Evolutionary conservation across 2,888 invertebrate species (phyloP), one percentile per base, ranked within the genome.

Genomic region (Chrysodeixis includens): DNA sequence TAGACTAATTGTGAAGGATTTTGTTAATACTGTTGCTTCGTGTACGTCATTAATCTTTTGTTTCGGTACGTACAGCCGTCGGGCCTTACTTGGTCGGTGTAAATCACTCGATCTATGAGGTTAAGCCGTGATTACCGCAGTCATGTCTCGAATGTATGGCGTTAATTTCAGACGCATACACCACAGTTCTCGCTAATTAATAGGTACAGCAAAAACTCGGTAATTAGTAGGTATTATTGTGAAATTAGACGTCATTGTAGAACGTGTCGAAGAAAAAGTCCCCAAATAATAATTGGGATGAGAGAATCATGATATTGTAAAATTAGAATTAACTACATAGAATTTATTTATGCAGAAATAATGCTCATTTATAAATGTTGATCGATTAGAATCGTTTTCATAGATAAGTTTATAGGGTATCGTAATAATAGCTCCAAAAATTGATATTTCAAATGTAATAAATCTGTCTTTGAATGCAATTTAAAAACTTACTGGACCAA

Each of bases 11-110:
- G n/a, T 40, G 5, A 0, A n/a, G 40, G 14, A 40, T 40, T 40
- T n/a, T 40, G n/a, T 40, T 40, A n/a, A 40, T 40, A 40, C 40
- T 6, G n/a, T 40, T 40, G 40, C 40, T 40, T n/a, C n/a, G 14
- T 4, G n/a, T 40, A 40, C 40, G 40, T 40, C 40, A 40, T 40
- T 40, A 40, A 40, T 40, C 40, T 40, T 40, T 40, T 40, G 40
- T 40, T 40, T 40, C 40, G n/a, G 40, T n/a, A 40, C 40, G n/a
- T 40, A n/a, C 40, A 40, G 40, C 40, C n/a, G 40, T 40, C 40
- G 40, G n/a, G 40, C n/a, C 40, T 40, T 40, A 40, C n/a, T n/a
- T 40, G 40, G 5, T 40, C 40, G n/a, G 40, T 40, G 40, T 40
- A 40, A 40, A 40, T 40, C 40, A 40, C n/a, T 40, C 40, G 40